Conservation (phyloP, 2,888 invertebrate genomes). For the Acanthoscelides obtectus region DNA sequence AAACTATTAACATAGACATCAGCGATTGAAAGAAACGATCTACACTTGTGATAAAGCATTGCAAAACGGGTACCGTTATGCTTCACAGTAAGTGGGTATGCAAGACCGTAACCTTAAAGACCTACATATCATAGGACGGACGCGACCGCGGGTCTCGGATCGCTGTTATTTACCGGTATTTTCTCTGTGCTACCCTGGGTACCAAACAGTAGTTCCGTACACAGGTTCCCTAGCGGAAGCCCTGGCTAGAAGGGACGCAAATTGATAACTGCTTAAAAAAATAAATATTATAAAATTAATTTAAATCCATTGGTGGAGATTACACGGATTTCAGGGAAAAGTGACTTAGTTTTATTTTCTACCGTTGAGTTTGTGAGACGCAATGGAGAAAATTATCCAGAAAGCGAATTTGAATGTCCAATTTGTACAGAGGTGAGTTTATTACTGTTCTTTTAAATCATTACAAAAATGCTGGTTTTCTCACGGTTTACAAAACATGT, state of each 20-base stretch:
- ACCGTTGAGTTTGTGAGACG: neutral
- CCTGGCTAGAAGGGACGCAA: neutral
- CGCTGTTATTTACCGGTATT: neutral
- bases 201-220: too few species aligned
- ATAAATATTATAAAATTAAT: neutral
- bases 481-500: too few species aligned
- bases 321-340: neutral
- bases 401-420: neutral
- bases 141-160: neutral
- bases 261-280: neutral
- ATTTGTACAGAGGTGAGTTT: neutral
- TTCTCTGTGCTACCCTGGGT: neutral
- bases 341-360: neutral
- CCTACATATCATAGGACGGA: neutral
- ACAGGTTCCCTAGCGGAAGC: neutral
- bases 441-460: too few species aligned
- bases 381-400: neutral
- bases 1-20: too few species aligned
- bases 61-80: neutral
- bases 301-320: neutral
- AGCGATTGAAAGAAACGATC: too few species aligned
- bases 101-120: neutral
- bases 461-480: too few species aligned
- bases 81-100: neutral
- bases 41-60: neutral